phyloP scores from a whole-genome alignment of 2,888 invertebrate species.

The Crioceris asparagi region DNA sequence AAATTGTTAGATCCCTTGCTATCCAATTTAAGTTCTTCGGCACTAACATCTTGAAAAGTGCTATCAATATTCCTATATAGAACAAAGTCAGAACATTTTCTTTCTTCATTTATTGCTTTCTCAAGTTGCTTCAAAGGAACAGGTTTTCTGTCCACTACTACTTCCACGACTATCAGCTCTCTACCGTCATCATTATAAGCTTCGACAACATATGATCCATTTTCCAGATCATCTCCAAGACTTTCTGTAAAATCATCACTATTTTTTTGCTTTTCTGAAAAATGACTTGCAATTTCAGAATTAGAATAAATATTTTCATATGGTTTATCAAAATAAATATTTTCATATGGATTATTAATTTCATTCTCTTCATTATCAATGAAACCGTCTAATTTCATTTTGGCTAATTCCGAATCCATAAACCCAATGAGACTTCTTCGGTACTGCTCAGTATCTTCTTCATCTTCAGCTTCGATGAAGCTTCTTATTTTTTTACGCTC shows the following conservation, averaged over 20 bases:
- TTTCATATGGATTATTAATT: not conserved
- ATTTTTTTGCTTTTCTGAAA: not conserved
- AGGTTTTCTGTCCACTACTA: constrained; percentile 1
- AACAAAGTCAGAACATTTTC: too few species aligned
- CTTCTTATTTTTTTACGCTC: constrained; percentile 12
- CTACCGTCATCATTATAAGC: constrained; percentile 27
- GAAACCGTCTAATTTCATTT: constrained; percentile 21
- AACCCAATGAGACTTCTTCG: constrained; percentile 16
- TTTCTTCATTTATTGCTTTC: too few species aligned
- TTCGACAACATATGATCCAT: constrained; percentile 24
- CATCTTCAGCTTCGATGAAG: constrained; percentile 19
- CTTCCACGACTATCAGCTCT: constrained; percentile 25
- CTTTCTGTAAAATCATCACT: constrained; percentile 13
- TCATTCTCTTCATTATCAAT: constrained; percentile 13
- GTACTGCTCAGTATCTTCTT: constrained; percentile 19
- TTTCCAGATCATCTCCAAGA: constrained; percentile 18
- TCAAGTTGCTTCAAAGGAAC: not conserved
- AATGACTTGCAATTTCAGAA: not conserved
- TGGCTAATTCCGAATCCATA: constrained; percentile 20
- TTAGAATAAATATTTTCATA: not conserved
- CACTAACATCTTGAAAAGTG: not conserved
- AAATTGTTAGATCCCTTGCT: not conserved
- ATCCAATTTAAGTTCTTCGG: too few species aligned
- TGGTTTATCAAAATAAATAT: not conserved
- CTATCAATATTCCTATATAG: too few species aligned